A percentile compares a stretch with the other conserved stretches of the same genome.
These are phyloP conservation scores for Ips nitidus DNA, from an alignment of 1,140 invertebrate genomes.

Conservation along the genomic window DNA sequence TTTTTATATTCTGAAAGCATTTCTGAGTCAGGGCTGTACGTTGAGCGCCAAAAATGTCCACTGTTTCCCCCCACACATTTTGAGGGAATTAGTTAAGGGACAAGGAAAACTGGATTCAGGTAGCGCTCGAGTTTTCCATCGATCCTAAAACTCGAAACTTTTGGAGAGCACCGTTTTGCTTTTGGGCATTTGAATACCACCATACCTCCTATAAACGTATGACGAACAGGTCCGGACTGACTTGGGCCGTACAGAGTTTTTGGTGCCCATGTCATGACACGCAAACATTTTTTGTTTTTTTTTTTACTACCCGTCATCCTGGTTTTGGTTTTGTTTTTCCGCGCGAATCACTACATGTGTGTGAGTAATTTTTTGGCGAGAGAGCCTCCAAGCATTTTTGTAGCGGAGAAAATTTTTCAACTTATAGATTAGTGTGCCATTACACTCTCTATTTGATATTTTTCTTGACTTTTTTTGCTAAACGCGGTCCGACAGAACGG, in stretches of 20 bases:
- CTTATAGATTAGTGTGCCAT: conserved; percentile 46
- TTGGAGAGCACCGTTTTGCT: too few relatives aligned
- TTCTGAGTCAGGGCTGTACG: too few relatives aligned
- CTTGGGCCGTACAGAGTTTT: conserved; percentile 22
- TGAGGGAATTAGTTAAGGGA: too few relatives aligned
- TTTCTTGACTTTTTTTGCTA: conserved; percentile 54
- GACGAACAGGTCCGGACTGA: conserved; percentile 16
- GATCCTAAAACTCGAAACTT: too few relatives aligned
- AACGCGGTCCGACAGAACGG: conserved; percentile 50
- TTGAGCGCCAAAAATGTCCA: too few relatives aligned
- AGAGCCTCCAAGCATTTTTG: conserved; percentile 53
- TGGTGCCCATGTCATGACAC: conserved; percentile 26
- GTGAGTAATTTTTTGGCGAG: conserved; percentile 48
- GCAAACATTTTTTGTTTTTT: conserved; percentile 1
- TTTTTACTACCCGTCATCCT: background rate
- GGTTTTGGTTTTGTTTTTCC: conserved; percentile 12
- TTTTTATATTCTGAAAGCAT: too few relatives aligned
- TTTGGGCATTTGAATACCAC: conserved; percentile 68
- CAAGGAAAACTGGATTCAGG: too few relatives aligned
- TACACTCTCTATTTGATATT: conserved; percentile 51
- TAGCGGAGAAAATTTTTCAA: conserved; percentile 49
- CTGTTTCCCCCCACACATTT: too few relatives aligned
- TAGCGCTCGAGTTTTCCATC: too few relatives aligned
- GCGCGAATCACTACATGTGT: conserved; percentile 52
- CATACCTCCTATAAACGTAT: conserved; percentile 50